phyloP scores from a whole-genome alignment of 1,140 invertebrate species.

The Pararge aegeria region DNA sequence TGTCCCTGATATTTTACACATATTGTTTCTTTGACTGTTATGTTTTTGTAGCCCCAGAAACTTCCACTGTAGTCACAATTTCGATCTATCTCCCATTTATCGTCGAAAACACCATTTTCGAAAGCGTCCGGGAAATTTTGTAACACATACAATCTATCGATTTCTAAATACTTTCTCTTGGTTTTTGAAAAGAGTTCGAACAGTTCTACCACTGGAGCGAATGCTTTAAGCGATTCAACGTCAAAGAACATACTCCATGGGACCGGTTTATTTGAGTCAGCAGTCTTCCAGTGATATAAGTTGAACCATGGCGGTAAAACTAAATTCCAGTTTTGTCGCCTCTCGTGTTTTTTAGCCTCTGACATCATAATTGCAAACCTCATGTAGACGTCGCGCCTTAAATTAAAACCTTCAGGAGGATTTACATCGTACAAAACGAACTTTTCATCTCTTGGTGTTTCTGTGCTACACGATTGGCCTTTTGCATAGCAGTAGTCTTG shows the following conservation, averaged over 20 bases:
- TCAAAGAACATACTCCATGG: conserved; percentile 95
- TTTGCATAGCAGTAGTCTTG: conserved; percentile 40
- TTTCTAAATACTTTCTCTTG: conserved; percentile 59
- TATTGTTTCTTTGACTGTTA: conserved; percentile 83
- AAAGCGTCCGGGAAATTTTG: conserved; percentile 94
- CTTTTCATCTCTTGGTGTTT: conserved; percentile 21
- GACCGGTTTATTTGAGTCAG: conserved; percentile 79
- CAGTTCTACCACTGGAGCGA: conserved; percentile 94
- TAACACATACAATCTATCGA: conserved; percentile 90
- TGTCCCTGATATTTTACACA: conserved; percentile 94
- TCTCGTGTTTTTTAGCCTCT: conserved; percentile 78
- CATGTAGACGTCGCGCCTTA: conserved; percentile 97
- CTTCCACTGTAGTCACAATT: conserved; percentile 52
- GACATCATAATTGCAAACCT: conserved; percentile 90
- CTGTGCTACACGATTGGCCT: conserved; percentile 15
- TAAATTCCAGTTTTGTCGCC: conserved; percentile 80
- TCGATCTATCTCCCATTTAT: conserved; percentile 88
- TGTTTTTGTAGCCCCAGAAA: conserved; percentile 81
- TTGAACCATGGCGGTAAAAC: conserved; percentile 95
- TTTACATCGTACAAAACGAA: conserved; percentile 95
- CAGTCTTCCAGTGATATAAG: conserved; percentile 93
- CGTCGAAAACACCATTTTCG: conserved; percentile 88
- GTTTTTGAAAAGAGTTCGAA: conserved; percentile 85
- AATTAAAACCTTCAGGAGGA: conserved; percentile 97
- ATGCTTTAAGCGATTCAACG: conserved; percentile 87